A percentile compares a stretch with the other conserved stretches of the same genome.
These are phyloP conservation scores for Amphilophus citrinellus DNA, from an alignment of 2,113 vertebrate genomes.

Conservation along the genomic window DNA sequence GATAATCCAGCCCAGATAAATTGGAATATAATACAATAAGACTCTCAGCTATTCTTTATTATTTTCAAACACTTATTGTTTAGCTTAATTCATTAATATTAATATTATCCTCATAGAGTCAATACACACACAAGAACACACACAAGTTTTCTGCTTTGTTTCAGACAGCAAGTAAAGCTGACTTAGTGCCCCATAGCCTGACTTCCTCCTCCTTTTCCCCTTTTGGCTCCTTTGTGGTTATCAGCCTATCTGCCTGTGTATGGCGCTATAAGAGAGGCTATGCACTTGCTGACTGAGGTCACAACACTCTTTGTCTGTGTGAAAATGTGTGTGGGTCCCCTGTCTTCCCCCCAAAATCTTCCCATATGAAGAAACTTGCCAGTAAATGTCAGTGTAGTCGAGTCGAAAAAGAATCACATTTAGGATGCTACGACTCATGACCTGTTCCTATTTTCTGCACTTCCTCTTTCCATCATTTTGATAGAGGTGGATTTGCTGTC, in stretches of 20 bases:
- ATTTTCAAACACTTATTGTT: too few species aligned
- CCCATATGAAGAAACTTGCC: not conserved
- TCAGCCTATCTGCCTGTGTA: not conserved
- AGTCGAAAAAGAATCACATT: not conserved
- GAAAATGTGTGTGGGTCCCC: not conserved
- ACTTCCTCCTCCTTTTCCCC: not conserved
- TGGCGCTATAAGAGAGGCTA: not conserved
- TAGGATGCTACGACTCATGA: not conserved
- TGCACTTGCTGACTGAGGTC: not conserved
- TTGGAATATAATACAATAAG: too few species aligned
- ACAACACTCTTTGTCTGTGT: not conserved
- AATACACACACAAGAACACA: not conserved
- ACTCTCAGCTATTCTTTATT: too few species aligned
- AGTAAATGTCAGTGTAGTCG: not conserved
- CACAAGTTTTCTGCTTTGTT: not conserved
- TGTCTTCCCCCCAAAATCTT: not conserved
- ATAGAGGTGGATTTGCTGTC: not conserved
- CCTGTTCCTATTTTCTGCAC: not conserved
- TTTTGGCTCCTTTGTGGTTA: not conserved
- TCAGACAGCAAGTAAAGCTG: not conserved
- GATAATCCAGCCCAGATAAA: too few species aligned
- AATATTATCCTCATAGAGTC: not conserved
- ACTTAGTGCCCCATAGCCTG: not conserved
- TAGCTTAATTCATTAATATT: too few species aligned
- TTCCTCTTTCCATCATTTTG: not conserved